phyloP scores from a whole-genome alignment of 2,888 invertebrate species.

The Selenia dentaria region DNA sequence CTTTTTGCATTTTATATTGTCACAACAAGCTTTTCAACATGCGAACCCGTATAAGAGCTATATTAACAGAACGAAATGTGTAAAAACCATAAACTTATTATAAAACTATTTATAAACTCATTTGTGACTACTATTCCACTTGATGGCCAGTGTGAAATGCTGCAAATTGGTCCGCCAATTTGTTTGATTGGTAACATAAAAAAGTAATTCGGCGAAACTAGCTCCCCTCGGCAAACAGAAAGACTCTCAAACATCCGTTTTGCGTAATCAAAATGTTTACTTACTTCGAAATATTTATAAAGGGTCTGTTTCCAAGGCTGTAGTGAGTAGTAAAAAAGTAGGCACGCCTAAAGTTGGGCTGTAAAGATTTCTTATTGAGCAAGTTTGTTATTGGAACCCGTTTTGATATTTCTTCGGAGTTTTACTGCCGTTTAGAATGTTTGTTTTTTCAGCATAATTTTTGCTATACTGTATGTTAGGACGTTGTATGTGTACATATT shows the following conservation, averaged over 20 bases:
- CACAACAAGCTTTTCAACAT: too few relatives aligned
- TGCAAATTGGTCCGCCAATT: too few relatives aligned
- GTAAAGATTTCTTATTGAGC: constrained; percentile 32
- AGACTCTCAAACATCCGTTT: constrained; percentile 1
- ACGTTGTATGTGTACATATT: too few relatives aligned
- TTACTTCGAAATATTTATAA: constrained; percentile 11
- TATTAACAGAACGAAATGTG: too few relatives aligned
- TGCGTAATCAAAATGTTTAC: constrained; percentile 11
- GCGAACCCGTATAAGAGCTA: too few relatives aligned
- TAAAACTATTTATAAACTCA: too few relatives aligned
- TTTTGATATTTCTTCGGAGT: constrained; percentile 36
- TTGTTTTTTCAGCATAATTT: constrained; percentile 25
- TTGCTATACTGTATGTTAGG: constrained; percentile 7
- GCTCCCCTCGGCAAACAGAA: not conserved
- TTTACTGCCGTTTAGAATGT: constrained; percentile 24
- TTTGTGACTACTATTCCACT: too few relatives aligned
- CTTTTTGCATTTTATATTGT: too few relatives aligned
- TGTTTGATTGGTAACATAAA: too few relatives aligned
- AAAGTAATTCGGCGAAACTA: constrained; percentile 1
- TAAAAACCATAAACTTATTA: too few relatives aligned
- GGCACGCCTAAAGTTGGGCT: constrained; percentile 29
- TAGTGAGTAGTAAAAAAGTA: constrained; percentile 28
- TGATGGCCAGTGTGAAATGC: too few relatives aligned
- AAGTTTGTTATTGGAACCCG: constrained; percentile 37
- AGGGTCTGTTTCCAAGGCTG: constrained; percentile 8